These are phyloP conservation scores for Lithophane ornitopus DNA, from an alignment of 2,888 invertebrate genomes.

Conservation along the genomic window DNA sequence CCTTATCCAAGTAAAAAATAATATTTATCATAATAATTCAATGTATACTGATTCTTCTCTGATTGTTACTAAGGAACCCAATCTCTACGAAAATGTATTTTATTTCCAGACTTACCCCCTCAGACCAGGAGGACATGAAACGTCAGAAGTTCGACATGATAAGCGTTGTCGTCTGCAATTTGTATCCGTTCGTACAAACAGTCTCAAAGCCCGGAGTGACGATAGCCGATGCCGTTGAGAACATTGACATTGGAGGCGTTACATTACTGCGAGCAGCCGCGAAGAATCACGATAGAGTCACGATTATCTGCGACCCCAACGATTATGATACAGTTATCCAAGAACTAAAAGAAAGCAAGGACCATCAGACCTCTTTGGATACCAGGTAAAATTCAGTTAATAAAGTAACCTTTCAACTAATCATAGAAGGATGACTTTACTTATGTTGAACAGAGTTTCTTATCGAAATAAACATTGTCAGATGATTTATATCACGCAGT, in stretches of 20 bases:
- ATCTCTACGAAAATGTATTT: background rate
- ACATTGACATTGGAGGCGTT: constrained; percentile 99
- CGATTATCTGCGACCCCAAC: constrained; percentile 97
- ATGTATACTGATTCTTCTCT: background rate
- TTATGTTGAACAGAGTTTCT: background rate
- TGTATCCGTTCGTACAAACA: constrained; percentile 98
- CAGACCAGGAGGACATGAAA: constrained; percentile 95
- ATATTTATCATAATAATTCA: background rate
- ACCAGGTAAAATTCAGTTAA: constrained; percentile 90
- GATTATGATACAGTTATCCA: constrained; percentile 95
- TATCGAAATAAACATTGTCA: background rate
- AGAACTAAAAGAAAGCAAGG: constrained; percentile 92
- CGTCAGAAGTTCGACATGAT: constrained; percentile 95
- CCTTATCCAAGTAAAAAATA: background rate
- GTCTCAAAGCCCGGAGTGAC: constrained; percentile 95
- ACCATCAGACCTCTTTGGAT: constrained; percentile 93
- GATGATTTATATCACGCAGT: background rate
- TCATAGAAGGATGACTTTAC: background rate
- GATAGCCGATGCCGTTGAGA: constrained; percentile 97
- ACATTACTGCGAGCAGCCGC: constrained; percentile 98
- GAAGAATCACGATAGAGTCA: constrained; percentile 98
- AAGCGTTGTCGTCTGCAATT: constrained; percentile 97
- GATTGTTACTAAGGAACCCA: background rate
- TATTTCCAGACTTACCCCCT: constrained; percentile 91
- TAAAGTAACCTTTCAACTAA: background rate